phyloP scores from a whole-genome alignment of 2,797 vertebrate species.

The Phrynocephalus forsythii region DNA sequence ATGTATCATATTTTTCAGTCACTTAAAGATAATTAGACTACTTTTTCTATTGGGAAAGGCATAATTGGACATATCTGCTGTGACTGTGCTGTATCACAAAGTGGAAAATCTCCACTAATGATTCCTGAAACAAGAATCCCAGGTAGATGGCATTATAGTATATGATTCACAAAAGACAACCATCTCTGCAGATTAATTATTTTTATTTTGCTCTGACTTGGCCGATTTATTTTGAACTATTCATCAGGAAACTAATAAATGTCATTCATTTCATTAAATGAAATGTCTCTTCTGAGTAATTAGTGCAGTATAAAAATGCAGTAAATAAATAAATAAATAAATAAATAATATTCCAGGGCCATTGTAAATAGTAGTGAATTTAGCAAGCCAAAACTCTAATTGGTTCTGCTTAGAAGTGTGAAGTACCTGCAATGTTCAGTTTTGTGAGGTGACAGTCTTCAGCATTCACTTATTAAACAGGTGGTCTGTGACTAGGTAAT shows the following conservation, averaged over 20 bases:
- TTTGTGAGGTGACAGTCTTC: neutral
- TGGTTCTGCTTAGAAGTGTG: conserved; percentile 13
- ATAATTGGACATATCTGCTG: conserved; percentile 69
- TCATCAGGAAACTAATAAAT: conserved; percentile 75
- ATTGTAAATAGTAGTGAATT: conserved; percentile 55
- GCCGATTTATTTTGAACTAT: conserved; percentile 71
- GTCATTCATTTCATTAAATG: conserved; percentile 75
- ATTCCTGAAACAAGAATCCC: conserved; percentile 55
- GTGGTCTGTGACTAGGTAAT: neutral
- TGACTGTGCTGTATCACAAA: conserved; percentile 51
- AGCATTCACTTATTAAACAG: neutral
- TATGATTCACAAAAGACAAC: conserved; percentile 74
- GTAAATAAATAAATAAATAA: no score
- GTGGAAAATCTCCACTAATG: conserved; percentile 70
- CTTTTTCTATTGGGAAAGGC: conserved; percentile 58
- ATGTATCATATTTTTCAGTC: conserved; percentile 20
- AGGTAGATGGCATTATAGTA: conserved; percentile 67
- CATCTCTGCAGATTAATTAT: conserved; percentile 75
- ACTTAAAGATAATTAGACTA: conserved; percentile 67
- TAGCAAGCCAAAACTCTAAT: conserved; percentile 29
- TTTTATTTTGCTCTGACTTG: conserved; percentile 70
- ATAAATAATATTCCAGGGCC: conserved; percentile 44
- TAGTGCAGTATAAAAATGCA: no score
- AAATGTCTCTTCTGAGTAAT: no score
- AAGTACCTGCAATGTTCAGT: conserved; percentile 7